Evolutionary conservation across 2,888 invertebrate species (phyloP), one percentile per base, ranked within the genome.

Genomic region (Temnothorax unifasciatus): DNA sequence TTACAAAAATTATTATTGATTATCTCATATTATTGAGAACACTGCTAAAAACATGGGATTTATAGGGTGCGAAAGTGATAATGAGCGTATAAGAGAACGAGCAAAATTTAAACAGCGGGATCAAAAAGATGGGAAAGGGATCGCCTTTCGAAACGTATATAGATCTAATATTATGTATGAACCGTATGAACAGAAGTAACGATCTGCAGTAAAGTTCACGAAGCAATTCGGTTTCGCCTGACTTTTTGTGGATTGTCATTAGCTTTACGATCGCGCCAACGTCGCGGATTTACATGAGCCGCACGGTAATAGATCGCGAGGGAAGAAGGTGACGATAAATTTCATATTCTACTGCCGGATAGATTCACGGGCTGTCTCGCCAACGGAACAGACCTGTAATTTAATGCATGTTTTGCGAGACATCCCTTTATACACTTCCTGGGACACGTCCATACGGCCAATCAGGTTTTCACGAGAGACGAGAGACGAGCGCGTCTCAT

Each of bases 301-400:
- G 71, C 86, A 71, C 85, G 86, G 90, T 92, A 91, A 92, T 91
- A 89, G 90, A 86, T 87, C 87, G 86, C 77, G 66, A 82, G 87
- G 86, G 88, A 86, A 87, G 82, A 88, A 86, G 83, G 82, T 87
- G 88, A 90, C 90, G 90, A 93, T 93, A 93, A 93, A 93, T 93
- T 93, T 92, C 88, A 89, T 92, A 93, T 93, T 93, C 92, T 90
- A 92, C 91, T 92, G 90, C 90, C 63, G 66, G 81, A 34, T 77
- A 68, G 75, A 79, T 84, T 87, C 88, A 74, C 75, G 71, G 84
- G 82, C 63, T 63, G 75, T 75, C 83, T 85, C 79, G 29, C 76
- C 76, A 18, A 44, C 69, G 59, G 54, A 87, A 86, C 82, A 63
- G 64, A 81, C 84, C 82, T 76, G 87, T 90, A 89, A 92, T 91